Percentiles rank a stretch among this genome's conserved stretches.
Evolutionary conservation across 2,888 invertebrate species (phyloP).

Genomic region (Drosophila koepferae): DNA sequence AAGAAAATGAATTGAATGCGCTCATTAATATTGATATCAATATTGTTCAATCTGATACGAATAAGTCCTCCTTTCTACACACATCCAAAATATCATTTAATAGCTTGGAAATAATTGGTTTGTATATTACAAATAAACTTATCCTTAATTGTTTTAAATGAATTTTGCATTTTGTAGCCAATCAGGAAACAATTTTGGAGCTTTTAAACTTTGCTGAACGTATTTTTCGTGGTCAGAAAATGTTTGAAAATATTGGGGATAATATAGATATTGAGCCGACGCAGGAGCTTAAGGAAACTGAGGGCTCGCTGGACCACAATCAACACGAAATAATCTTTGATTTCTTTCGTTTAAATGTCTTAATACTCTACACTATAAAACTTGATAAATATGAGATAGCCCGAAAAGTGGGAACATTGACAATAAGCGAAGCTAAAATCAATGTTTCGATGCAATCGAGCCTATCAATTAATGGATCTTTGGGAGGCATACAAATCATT

Average conservation of each 20-base stretch:
- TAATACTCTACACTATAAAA: slow-evolving; percentile 92
- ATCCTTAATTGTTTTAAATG: too few species aligned
- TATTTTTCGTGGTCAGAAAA: slow-evolving; percentile 86
- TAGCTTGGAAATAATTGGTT: slow-evolving; percentile 96
- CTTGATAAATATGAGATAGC: slow-evolving; percentile 90
- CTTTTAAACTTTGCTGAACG: slow-evolving; percentile 94
- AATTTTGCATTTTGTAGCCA: slow-evolving; percentile 87
- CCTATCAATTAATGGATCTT: slow-evolving; percentile 92
- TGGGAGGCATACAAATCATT: slow-evolving; percentile 96
- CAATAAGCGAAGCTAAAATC: slow-evolving; percentile 95
- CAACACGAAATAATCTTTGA: slow-evolving; percentile 93
- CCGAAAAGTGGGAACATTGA: slow-evolving; percentile 96
- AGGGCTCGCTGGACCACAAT: slow-evolving; percentile 86
- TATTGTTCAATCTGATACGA: slow-evolving; percentile 85
- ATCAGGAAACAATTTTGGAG: slow-evolving; percentile 98
- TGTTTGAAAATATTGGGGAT: slow-evolving; percentile 29
- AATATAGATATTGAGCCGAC: slow-evolving; percentile 25
- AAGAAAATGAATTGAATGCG: slow-evolving; percentile 88
- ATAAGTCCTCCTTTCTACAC: slow-evolving; percentile 86
- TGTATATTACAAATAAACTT: slow-evolving; percentile 61
- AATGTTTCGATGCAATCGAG: slow-evolving; percentile 89
- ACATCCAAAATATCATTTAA: slow-evolving; percentile 96
- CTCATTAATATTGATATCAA: slow-evolving; percentile 93
- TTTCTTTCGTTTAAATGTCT: slow-evolving; percentile 95
- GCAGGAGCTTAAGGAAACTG: slow-evolving; percentile 38